Percentiles rank a stretch among this genome's conserved stretches.
phyloP scores from a whole-genome alignment of 2,113 vertebrate species.

The Crocuta crocuta region DNA sequence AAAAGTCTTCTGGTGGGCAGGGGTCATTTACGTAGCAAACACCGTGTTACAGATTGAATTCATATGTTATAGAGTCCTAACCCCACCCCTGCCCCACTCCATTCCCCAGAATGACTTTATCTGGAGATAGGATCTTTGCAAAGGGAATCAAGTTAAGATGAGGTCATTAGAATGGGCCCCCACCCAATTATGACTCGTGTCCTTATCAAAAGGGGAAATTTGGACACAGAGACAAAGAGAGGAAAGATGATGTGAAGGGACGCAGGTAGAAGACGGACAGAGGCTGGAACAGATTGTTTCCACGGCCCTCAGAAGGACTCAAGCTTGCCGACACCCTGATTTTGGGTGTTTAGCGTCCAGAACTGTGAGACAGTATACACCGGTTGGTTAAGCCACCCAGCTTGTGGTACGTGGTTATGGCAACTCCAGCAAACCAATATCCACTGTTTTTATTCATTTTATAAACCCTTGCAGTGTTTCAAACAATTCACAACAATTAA shows the following conservation, averaged over 20 bases:
- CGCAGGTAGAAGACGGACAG: neutral
- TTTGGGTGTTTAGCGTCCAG: neutral
- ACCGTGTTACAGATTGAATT: neutral
- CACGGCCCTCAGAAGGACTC: neutral
- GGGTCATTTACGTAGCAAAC: neutral
- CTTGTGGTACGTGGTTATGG: neutral
- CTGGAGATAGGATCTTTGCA: neutral
- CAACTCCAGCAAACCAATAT: neutral
- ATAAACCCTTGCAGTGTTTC: neutral
- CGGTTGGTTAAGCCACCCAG: neutral
- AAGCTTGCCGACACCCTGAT: neutral
- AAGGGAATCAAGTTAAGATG: constrained; percentile 40
- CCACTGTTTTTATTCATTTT: neutral
- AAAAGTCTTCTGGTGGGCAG: neutral
- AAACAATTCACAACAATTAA: neutral
- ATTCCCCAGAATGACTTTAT: neutral
- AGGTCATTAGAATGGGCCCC: neutral
- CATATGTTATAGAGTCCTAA: neutral
- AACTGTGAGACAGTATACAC: neutral
- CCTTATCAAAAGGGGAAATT: neutral
- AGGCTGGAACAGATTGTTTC: neutral
- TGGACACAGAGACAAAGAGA: neutral
- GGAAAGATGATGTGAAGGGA: neutral
- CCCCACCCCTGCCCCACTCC: neutral
- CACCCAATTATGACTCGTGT: neutral